Conservation (phyloP, 2,888 invertebrate genomes). For the Caenorhabditis plicata region DNA sequence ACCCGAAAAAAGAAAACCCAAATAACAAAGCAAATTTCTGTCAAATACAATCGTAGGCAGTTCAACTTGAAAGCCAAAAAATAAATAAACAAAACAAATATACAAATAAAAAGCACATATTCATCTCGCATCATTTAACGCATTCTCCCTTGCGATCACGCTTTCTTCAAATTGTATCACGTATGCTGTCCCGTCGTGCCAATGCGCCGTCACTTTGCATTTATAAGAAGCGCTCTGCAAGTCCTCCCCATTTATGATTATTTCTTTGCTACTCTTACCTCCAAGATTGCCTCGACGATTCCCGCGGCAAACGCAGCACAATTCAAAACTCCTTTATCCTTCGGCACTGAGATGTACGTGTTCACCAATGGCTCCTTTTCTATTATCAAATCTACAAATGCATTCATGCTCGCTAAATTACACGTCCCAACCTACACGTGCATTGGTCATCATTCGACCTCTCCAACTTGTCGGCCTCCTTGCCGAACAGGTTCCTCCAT, state of each 20-base stretch:
- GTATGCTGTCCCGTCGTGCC: slow-evolving; percentile 97
- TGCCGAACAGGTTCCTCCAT: slow-evolving; percentile 97
- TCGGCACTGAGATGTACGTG: slow-evolving; percentile 92
- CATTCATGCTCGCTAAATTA: background rate
- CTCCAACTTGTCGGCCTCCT: slow-evolving; percentile 96
- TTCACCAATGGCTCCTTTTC: slow-evolving; percentile 97
- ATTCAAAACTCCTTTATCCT: slow-evolving; percentile 91
- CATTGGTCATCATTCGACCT: slow-evolving; percentile 97
- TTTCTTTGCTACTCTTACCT: no score
- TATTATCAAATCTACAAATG: slow-evolving; percentile 80
- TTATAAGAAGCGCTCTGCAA: slow-evolving; percentile 75
- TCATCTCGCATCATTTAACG: slow-evolving; percentile 32
- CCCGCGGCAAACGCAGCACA: slow-evolving; percentile 98
- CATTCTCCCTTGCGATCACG: slow-evolving; percentile 61
- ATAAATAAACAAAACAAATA: no score
- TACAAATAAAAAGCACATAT: slow-evolving; percentile 2
- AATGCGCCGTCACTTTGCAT: slow-evolving; percentile 95
- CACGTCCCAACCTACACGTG: slow-evolving; percentile 73
- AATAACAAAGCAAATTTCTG: background rate
- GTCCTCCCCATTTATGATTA: background rate
- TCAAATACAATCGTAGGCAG: no score
- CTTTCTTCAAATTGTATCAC: slow-evolving; percentile 75
- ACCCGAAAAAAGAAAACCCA: background rate
- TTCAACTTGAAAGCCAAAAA: slow-evolving; percentile 2
- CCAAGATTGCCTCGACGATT: slow-evolving; percentile 89